Base-by-base conservation (phyloP, 2,113 vertebrate species). In the Dromas ardeola region DNA sequence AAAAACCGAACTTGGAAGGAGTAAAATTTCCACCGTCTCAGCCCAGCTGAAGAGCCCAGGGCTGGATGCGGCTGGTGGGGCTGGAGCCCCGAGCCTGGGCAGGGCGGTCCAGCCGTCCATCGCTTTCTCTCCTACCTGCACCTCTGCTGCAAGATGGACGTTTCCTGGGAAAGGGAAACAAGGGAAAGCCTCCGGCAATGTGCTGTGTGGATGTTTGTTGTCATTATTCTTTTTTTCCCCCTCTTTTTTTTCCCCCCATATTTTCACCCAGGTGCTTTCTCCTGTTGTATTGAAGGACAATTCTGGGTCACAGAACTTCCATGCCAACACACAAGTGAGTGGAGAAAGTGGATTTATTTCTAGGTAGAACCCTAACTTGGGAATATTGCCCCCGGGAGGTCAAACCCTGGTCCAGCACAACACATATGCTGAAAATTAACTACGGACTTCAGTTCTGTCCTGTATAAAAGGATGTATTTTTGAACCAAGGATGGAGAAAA, bases 201-300 rank as follows among this genome's bases (percentile, higher is more conserved):
- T 10, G 38, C 17, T 42, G 4, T 16, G 22, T 29, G 32, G 26
- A 7, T 10, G 0, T 5, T 65, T 0, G 0, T n/a, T 22, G 47
- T 11, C 34, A 6, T 30, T 62, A 17, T 34, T 63, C 15, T 25
- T 9, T 40, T 26, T 36, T 56, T 15, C 14, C 32, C 7, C 34
- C 8, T 23, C 29, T 15, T 25, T 9, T 15, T 25, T 9, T 61
- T 15, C 14, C n/a, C 7, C 34, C 10, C 25, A 4, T 2, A 2
- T n/a, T 78, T 74, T 42, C 26, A 11, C 45, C 38, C 17, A 71
- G 42, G 5, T 71, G 22, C 47, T 92, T 56, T 55, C 53, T 88
- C 76, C 13, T 30, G 26, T 25, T 36, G 34, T 12, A 21, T 59
- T 36, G 17, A 74, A 84, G 38, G 53, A 40, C 4, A 16, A n/a